Base-by-base conservation (phyloP, 1,140 invertebrate genomes). In the Calliphora vicina region DNA sequence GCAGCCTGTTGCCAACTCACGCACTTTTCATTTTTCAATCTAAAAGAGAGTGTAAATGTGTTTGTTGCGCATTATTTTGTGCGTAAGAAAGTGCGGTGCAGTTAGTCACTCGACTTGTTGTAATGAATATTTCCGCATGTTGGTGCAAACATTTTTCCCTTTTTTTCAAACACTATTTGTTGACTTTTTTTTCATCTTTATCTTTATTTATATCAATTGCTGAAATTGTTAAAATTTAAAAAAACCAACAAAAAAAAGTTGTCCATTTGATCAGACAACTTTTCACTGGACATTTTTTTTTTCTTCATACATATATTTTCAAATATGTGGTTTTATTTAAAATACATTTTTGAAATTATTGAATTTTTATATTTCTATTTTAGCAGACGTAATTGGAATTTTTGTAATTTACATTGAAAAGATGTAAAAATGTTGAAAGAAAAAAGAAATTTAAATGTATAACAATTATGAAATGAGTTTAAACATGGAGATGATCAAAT, bases 71-170 rank as follows among this genome's bases (percentile, higher is more conserved):
- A 57, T n/a, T n/a, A n/a, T n/a, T 57, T n/a, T 57, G 50, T 57
- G 5, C n/a, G 50, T 35, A 35, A 35, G 35, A 35, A 35, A 35
- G 35, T 6, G 35, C 10, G 6, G 10, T 35, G n/a, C 4, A 35
- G 35, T 35, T 8, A 35, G 29, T 35, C 29, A 35, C 2, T 35
- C 35, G 35, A 35, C 35, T 57, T 35, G 73, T 10, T 4, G 73
- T 20, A 20, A n/a, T n/a, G 17, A 29, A 76, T 20, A 76, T 76
- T 76, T 76, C 73, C 73, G 73, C 73, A 76, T 76, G 29, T 76
- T 76, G 73, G 35, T 57, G 27, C 73, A 76, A 76, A 76, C 73
- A 76, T 35, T 76, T 76, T 76, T 76, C 73, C 73, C 73, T 76
- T 76, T 42, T 57, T 57, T 57, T 57, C 50, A 35, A 73, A 27